A percentile compares a stretch with the other conserved stretches of the same genome.
Conservation (phyloP, 2,113 vertebrate species). For the Plecturocebus donacophilus region DNA sequence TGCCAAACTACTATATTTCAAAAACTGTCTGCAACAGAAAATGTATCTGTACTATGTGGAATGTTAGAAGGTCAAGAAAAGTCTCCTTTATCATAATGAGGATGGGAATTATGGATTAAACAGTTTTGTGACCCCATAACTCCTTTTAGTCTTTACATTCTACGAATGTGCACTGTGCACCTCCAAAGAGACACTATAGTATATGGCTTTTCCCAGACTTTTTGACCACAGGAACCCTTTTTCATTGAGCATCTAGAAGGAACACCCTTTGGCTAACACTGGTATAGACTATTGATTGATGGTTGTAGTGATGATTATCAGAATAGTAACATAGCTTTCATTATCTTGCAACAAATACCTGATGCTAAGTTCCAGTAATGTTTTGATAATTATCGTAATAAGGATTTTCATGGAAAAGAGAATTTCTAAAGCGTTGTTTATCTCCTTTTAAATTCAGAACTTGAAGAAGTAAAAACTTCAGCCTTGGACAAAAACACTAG, state of each 20-base stretch:
- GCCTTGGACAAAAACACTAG: conserved; percentile 88
- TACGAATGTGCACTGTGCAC: not conserved
- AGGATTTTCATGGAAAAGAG: conserved; percentile 36
- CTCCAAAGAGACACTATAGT: not conserved
- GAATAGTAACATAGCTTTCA: not conserved
- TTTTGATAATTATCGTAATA: conserved; percentile 14
- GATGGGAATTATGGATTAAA: not conserved
- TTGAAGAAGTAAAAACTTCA: conserved; percentile 89
- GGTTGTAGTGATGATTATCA: not conserved
- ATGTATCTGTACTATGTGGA: not conserved
- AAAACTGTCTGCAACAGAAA: not conserved
- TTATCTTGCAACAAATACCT: not conserved
- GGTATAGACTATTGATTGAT: not conserved
- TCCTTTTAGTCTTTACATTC: not conserved
- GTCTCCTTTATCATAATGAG: not conserved
- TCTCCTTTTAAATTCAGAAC: conserved; percentile 82
- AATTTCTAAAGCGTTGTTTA: conserved; percentile 46
- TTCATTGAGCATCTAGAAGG: not conserved
- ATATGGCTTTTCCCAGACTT: not conserved
- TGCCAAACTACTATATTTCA: not conserved
- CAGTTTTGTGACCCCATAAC: not conserved
- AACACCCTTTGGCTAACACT: not conserved
- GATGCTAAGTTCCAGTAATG: not conserved
- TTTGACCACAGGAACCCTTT: not conserved
- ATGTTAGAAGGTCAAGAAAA: not conserved